These are phyloP conservation scores for Equus przewalskii DNA, from an alignment of 2,113 vertebrate species.

Conservation along the genomic window DNA sequence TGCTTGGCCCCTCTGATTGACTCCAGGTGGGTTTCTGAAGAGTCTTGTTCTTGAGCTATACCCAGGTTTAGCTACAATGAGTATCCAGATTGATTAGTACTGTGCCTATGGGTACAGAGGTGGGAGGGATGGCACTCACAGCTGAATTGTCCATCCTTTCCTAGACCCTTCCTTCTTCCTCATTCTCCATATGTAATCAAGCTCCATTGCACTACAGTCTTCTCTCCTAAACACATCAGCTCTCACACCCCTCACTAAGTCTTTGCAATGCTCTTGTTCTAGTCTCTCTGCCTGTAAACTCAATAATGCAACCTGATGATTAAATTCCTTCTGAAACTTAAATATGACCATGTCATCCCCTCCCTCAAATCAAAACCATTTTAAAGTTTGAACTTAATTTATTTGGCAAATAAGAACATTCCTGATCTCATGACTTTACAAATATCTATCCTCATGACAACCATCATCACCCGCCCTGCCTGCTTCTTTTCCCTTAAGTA, in stretches of 20 bases:
- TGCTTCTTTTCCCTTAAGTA: not conserved
- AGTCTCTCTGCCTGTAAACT: not conserved
- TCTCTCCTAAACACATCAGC: not conserved
- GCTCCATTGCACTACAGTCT: fast-evolving
- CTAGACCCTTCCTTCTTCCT: not conserved
- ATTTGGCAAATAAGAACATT: not conserved
- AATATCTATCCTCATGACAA: not conserved
- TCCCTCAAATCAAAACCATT: not conserved
- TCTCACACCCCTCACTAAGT: not conserved
- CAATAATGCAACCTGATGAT: not conserved
- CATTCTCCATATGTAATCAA: not conserved
- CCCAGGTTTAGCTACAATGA: not conserved
- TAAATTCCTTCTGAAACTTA: constrained; percentile 40
- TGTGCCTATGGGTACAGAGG: fast-evolving
- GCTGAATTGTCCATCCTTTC: not conserved
- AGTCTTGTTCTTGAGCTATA: not conserved
- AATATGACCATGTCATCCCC: not conserved
- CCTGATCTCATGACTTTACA: not conserved
- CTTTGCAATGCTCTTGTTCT: fast-evolving
- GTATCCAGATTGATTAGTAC: too few relatives aligned
- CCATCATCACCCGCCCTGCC: not conserved
- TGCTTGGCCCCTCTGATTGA: too few relatives aligned
- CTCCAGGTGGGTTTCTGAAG: not conserved
- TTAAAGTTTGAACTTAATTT: not conserved
- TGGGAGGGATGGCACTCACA: fast-evolving